A percentile compares a stretch with the other conserved stretches of the same genome.
Conservation (phyloP, 1,140 invertebrate species). For the Diachasmimorpha longicaudata region DNA sequence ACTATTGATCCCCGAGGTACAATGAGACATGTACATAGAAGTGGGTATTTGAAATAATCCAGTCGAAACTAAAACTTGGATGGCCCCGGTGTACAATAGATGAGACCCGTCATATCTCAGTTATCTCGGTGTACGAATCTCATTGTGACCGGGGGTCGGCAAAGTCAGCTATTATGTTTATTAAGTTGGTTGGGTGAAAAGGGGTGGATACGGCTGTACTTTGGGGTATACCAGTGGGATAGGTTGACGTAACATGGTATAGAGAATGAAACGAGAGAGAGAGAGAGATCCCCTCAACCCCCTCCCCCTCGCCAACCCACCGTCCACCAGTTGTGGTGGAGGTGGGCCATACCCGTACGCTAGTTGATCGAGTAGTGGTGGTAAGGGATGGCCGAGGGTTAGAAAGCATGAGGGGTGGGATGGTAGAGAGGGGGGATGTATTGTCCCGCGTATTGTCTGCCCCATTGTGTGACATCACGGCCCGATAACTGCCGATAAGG, state of each 20-base stretch:
- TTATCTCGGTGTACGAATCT: slow-evolving; percentile 54
- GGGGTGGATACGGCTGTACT: slow-evolving; percentile 16
- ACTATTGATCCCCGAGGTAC: not conserved
- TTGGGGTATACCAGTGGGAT: not conserved
- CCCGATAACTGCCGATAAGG: slow-evolving; percentile 64
- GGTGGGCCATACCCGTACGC: not conserved
- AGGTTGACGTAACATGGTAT: slow-evolving; percentile 1
- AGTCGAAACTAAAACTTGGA: slow-evolving; percentile 52
- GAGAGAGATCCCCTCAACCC: too few relatives aligned
- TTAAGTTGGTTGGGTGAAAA: slow-evolving; percentile 56
- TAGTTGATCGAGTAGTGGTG: not conserved
- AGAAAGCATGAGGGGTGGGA: too few relatives aligned
- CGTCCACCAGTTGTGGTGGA: slow-evolving; percentile 10
- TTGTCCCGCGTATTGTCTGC: slow-evolving; percentile 63
- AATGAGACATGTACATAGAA: not conserved
- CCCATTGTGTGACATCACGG: slow-evolving; percentile 64
- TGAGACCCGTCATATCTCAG: slow-evolving; percentile 51
- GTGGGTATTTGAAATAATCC: slow-evolving; percentile 41
- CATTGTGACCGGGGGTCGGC: slow-evolving; percentile 55
- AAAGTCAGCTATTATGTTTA: slow-evolving; percentile 63
- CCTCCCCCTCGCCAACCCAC: too few relatives aligned
- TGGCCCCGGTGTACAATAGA: slow-evolving; percentile 35
- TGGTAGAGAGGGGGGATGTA: too few relatives aligned
- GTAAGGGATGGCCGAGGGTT: slow-evolving; percentile 39
- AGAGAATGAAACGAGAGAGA: slow-evolving; percentile 2